Conservation (phyloP, 1,140 invertebrate species). For the Tigriopus japonicus region DNA sequence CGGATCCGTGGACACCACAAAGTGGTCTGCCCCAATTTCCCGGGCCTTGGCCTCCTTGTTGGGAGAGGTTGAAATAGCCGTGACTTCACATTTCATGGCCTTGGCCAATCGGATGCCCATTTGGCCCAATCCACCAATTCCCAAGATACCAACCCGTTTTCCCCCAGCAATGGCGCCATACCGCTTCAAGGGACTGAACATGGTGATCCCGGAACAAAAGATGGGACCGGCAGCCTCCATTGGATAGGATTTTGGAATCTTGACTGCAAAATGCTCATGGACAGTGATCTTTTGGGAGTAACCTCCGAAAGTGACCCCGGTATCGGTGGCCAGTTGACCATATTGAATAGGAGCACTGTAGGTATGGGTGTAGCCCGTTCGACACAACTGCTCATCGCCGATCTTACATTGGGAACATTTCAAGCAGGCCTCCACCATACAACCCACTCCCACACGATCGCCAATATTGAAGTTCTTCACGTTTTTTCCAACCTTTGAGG, state of each 20-base stretch:
- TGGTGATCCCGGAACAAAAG: conserved; percentile 11
- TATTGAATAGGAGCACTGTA: not conserved
- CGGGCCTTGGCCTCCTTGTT: not conserved
- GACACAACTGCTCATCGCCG: not conserved
- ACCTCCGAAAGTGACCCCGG: conserved; percentile 3
- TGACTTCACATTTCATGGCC: conserved; percentile 1
- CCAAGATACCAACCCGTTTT: not conserved
- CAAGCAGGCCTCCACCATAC: not conserved
- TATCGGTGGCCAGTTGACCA: not conserved
- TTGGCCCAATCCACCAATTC: conserved; percentile 5
- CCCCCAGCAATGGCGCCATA: not conserved
- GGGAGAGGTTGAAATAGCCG: not conserved
- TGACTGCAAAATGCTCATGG: not conserved
- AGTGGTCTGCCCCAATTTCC: not conserved
- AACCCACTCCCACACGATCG: not conserved
- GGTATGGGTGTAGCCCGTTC: not conserved
- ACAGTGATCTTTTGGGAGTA: not conserved
- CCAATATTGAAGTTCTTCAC: conserved; percentile 4
- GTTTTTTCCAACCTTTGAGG: not conserved
- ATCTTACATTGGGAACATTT: not conserved
- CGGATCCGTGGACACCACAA: conserved; percentile 1
- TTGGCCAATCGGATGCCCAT: conserved; percentile 8
- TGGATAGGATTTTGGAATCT: conserved; percentile 6
- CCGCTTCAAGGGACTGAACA: not conserved
- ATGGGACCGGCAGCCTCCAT: conserved; percentile 6